Percentiles rank a stretch among this genome's conserved stretches.
These are phyloP conservation scores for Drosophila monieri DNA, from an alignment of 2,888 invertebrate species.

Conservation along the genomic window DNA sequence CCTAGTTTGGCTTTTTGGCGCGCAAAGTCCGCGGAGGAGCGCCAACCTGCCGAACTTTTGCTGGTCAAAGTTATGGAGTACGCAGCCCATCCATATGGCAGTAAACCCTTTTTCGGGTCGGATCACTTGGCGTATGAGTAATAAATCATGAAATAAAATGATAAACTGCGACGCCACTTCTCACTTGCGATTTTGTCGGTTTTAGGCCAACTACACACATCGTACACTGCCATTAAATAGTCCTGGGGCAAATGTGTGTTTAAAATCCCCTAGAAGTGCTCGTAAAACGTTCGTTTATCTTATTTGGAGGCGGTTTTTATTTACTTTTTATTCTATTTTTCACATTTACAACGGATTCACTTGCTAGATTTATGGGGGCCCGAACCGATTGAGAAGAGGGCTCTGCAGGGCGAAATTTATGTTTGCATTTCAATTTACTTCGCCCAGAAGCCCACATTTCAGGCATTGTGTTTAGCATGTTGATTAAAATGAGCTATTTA, in stretches of 20 bases:
- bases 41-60: constrained; percentile 18
- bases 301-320: constrained; percentile 25
- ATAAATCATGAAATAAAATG: constrained; percentile 70
- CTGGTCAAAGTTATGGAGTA: constrained; percentile 27
- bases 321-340: constrained; percentile 29
- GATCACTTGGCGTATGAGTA: constrained; percentile 48
- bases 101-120: constrained; percentile 36
- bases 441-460: constrained; percentile 4
- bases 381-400: constrained; percentile 8
- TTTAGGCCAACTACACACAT: constrained; percentile 23
- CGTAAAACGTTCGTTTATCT: constrained; percentile 66
- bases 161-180: constrained; percentile 51
- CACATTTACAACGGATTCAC: constrained; percentile 39
- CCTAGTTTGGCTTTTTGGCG: constrained; percentile 8
- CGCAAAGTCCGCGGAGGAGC: constrained; percentile 18
- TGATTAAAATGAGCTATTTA: constrained; percentile 54
- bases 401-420: constrained; percentile 39
- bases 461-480: constrained; percentile 31
- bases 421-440: constrained; percentile 59
- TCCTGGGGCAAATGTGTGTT: constrained; percentile 53
- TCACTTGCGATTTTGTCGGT: constrained; percentile 18
- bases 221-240: constrained; percentile 52
- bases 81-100: constrained; percentile 32
- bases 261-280: constrained; percentile 62
- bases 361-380: constrained; percentile 62